phyloP scores from a whole-genome alignment of 1,140 invertebrate genomes.

The Aphelinus certus region DNA sequence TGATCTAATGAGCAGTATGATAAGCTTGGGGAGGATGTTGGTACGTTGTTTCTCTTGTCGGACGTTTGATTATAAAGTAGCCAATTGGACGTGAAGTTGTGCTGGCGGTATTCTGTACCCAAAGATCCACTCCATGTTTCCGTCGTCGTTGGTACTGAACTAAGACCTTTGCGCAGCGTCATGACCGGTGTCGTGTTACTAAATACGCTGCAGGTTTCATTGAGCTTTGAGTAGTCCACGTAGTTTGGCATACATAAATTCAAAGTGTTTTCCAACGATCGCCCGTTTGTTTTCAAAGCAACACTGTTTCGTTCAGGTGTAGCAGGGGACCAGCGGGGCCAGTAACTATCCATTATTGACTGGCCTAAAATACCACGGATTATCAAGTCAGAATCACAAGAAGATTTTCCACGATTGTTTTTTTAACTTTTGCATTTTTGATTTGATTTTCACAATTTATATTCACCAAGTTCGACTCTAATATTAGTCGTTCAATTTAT shows the following conservation, averaged over 20 bases:
- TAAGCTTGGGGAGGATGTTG: background rate
- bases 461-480: no score
- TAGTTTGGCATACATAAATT: conserved; percentile 46
- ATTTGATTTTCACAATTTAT: no score
- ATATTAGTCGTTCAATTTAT: no score
- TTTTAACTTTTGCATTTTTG: no score
- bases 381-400: no score
- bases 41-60: background rate
- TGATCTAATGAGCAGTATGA: background rate
- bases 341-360: conserved; percentile 42
- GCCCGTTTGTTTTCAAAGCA: background rate
- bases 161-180: conserved; percentile 36
- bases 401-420: no score
- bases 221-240: conserved; percentile 51
- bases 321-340: conserved; percentile 46
- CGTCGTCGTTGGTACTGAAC: background rate
- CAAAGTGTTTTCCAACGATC: conserved; percentile 49
- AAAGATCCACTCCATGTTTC: background rate
- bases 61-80: conserved; percentile 47
- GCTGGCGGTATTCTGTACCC: conserved; percentile 45
- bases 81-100: conserved; percentile 48
- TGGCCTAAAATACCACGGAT: conserved; percentile 3
- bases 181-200: conserved; percentile 52
- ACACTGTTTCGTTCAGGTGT: background rate
- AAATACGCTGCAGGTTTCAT: conserved; percentile 56